Evolutionary conservation across 2,888 invertebrate species (phyloP), one percentile per base, ranked within the genome.

Genomic region (Dynastes grantii): DNA sequence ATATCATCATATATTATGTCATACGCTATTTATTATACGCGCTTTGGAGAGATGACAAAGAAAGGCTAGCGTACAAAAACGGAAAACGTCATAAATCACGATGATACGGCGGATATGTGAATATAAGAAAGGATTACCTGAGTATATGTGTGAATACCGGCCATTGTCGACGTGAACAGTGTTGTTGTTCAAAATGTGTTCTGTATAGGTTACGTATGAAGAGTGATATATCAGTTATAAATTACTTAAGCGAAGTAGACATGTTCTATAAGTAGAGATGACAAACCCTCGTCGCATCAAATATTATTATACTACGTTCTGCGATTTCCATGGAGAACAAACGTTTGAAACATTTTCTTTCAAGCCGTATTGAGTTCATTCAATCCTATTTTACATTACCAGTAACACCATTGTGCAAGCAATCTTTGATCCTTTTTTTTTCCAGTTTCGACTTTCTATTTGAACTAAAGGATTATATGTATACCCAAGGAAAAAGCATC

Each of bases 51-150:
- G 63, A 78, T 76, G 76, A 78, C 78, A 78, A 78, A 78, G 76
- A 77, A 76, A 49, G 61, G 51, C 76, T 16, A 76, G 40, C 68
- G 78, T 68, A 76, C 76, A 77, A 76, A 78, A 77, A 67, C 58
- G 73, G 77, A 78, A 78, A 78, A 80, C 70, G 76, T 77, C 78
- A 81, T 81, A 81, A 81, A 81, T 81, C 81, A 81, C 78, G 79
- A 79, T 80, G 79, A 79, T 78, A 81, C 68, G 79, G 45, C 79
- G 78, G 77, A 80, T 78, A 76, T 76, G 77, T 77, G 79, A 76
- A 78, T 79, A 73, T 79, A 81, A 81, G 81, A 79, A 81, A 81
- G 78, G 81, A 81, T 78, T 81, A 81, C 79, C 79, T 78, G 76
- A 55, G 51, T 51, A 11, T 29, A 53, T 40, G 76, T 29, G 64